Evolutionary conservation across 2,888 invertebrate species (phyloP).

Genomic region (Meteorus colon): DNA sequence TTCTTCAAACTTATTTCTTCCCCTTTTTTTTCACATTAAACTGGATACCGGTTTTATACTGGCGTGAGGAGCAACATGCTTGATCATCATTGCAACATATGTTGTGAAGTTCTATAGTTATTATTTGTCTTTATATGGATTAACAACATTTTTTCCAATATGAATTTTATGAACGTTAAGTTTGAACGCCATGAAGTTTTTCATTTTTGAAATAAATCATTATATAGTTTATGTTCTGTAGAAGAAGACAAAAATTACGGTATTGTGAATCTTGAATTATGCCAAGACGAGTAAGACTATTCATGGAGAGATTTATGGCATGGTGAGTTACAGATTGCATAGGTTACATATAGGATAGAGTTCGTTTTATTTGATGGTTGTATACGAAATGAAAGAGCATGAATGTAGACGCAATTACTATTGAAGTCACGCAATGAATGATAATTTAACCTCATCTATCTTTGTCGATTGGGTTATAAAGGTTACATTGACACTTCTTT

Average conservation of each 20-base stretch:
- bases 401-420: neutral
- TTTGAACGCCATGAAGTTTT: neutral
- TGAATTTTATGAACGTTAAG: neutral
- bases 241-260: neutral
- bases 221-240: neutral
- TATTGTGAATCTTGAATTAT: neutral
- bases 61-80: slow-evolving; percentile 24
- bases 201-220: neutral
- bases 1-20: neutral
- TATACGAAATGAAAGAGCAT: neutral
- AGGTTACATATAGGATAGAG: neutral
- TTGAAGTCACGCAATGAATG: slow-evolving; percentile 7
- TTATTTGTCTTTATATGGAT: neutral
- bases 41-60: slow-evolving; percentile 21
- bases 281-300: slow-evolving; percentile 6
- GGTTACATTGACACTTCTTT: slow-evolving; percentile 3
- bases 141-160: slow-evolving; percentile 8
- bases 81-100: slow-evolving; percentile 19
- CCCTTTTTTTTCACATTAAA: neutral
- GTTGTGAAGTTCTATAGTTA: slow-evolving; percentile 14
- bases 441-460: neutral
- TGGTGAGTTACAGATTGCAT: slow-evolving; percentile 27
- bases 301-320: slow-evolving; percentile 17
- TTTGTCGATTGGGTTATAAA: neutral
- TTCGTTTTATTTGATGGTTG: neutral